phyloP scores from a whole-genome alignment of 2,113 vertebrate genomes.

The Otis tarda region DNA sequence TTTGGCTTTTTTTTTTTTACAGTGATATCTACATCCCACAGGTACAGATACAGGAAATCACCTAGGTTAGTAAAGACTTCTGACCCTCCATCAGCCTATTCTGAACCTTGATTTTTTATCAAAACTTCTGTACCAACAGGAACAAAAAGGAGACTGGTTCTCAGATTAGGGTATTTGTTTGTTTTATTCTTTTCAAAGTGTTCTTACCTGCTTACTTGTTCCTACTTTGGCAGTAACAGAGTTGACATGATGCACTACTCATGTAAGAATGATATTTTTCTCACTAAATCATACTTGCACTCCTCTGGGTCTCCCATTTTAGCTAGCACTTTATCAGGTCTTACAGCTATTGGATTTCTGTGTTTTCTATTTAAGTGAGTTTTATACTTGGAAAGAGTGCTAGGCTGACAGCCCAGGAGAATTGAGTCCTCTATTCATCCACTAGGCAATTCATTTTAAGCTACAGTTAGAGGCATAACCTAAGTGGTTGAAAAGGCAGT shows the following conservation, averaged over 20 bases:
- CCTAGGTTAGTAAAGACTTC: neutral
- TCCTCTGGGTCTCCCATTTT: neutral
- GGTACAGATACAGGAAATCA: neutral
- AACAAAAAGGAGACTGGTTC: neutral
- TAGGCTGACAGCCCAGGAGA: neutral
- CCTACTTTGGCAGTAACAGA: neutral
- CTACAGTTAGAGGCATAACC: neutral
- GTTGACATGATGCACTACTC: neutral
- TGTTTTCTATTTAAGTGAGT: neutral
- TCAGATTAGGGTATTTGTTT: neutral
- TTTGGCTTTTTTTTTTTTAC: neutral
- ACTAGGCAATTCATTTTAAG: neutral
- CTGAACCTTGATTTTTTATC: neutral
- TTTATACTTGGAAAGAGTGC: neutral
- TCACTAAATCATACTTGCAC: neutral
- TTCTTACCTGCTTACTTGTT: neutral
- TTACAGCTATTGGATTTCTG: slow-evolving; percentile 3
- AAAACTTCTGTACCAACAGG: neutral
- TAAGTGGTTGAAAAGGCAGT: neutral
- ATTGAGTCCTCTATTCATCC: neutral
- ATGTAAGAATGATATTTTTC: neutral
- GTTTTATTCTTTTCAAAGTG: neutral
- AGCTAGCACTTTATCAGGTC: neutral
- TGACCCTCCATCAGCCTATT: neutral
- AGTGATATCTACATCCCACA: neutral